phyloP scores from a whole-genome alignment of 2,888 invertebrate species.

The Leptogaster cylindrica region DNA sequence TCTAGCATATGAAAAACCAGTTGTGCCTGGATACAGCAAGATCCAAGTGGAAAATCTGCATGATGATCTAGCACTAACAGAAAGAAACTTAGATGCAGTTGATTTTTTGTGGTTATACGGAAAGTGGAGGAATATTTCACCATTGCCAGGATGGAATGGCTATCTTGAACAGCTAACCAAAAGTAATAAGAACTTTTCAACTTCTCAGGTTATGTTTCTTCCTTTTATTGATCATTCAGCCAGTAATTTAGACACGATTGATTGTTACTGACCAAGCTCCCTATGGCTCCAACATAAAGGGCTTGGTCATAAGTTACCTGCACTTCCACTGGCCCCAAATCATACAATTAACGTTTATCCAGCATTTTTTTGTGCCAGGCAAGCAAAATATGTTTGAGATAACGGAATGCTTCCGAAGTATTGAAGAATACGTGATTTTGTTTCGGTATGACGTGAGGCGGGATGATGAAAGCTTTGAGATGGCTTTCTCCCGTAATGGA shows the following conservation, averaged over 20 bases:
- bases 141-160: conserved; percentile 55
- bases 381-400: no score
- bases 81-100: conserved; percentile 46
- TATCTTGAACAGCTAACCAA: conserved; percentile 53
- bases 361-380: no score
- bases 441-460: no score
- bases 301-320: no score
- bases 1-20: conserved; percentile 37
- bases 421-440: no score
- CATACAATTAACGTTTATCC: no score
- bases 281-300: no score
- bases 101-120: conserved; percentile 46
- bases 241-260: conserved; percentile 49
- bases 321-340: no score
- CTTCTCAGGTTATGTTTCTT: conserved; percentile 48
- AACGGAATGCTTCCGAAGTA: no score
- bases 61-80: conserved; percentile 48
- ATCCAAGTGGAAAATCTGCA: conserved; percentile 48
- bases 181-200: conserved; percentile 47
- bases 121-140: conserved; percentile 49
- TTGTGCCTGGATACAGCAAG: conserved; percentile 27
- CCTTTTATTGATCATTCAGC: conserved; percentile 47
- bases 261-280: no score
- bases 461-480: no score
- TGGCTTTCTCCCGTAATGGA: no score